Conservation (phyloP, 1,140 invertebrate genomes). For the Magallana gigas region DNA sequence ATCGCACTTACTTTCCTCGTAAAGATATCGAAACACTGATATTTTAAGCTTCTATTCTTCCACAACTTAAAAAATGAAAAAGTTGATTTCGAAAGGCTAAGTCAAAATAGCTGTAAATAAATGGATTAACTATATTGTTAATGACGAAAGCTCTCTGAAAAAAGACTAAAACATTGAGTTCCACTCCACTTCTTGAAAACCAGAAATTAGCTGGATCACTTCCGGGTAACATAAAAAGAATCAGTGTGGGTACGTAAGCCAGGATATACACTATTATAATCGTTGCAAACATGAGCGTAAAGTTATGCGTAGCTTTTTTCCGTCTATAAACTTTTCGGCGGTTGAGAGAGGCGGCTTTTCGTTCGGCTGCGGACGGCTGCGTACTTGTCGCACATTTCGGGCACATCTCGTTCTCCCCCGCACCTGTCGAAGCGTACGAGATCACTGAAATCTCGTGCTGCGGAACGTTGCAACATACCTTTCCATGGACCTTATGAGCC, state of each 20-base stretch:
- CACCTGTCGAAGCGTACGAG: neutral
- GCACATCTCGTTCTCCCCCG: neutral
- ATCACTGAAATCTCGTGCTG: neutral
- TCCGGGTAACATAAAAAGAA: neutral
- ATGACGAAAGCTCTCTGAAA: neutral
- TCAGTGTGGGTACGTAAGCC: neutral
- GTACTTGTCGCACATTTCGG: neutral
- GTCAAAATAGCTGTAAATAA: constrained; percentile 14
- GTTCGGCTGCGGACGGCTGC: neutral
- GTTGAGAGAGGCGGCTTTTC: neutral
- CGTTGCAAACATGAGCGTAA: neutral
- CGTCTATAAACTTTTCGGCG: neutral
- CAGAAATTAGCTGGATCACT: neutral
- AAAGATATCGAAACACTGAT: too few species aligned
- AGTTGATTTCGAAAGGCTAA: neutral
- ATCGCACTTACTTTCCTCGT: too few species aligned
- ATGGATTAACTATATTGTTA: neutral
- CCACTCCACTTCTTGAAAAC: neutral
- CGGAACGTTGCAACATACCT: neutral
- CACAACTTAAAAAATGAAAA: neutral
- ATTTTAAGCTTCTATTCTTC: neutral
- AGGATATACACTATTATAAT: neutral
- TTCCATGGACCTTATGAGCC: too few species aligned
- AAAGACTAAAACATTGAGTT: neutral
- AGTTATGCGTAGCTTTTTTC: neutral